A percentile compares a stretch with the other conserved stretches of the same genome.
Conservation (phyloP, 2,113 vertebrate species). For the Heterotis niloticus region DNA sequence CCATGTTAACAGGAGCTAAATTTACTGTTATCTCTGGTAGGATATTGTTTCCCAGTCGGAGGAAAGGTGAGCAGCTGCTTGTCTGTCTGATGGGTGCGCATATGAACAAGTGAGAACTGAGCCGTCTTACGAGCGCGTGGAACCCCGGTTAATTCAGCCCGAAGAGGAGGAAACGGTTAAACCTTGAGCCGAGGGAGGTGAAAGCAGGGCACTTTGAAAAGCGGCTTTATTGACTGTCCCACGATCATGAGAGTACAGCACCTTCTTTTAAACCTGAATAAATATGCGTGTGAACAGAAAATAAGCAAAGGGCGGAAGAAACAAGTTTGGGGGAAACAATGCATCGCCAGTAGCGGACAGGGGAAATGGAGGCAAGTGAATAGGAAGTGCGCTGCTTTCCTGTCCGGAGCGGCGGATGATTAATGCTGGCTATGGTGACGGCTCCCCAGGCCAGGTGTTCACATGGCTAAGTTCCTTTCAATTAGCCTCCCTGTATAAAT, state of each 20-base stretch:
- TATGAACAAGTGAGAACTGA: slow-evolving; percentile 69
- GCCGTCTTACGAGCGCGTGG: slow-evolving; percentile 54
- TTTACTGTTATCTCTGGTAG: slow-evolving; percentile 61
- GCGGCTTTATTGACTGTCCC: slow-evolving; percentile 38
- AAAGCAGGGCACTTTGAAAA: slow-evolving; percentile 45
- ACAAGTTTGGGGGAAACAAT: slow-evolving; percentile 60
- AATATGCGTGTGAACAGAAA: slow-evolving; percentile 60
- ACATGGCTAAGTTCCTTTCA: slow-evolving; percentile 43
- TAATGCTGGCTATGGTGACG: slow-evolving; percentile 55
- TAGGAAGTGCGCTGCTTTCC: slow-evolving; percentile 64
- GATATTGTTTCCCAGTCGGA: slow-evolving; percentile 61
- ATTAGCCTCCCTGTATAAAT: slow-evolving; percentile 28
- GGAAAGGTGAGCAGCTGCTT: slow-evolving; percentile 53
- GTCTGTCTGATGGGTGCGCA: slow-evolving; percentile 46
- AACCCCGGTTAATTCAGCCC: slow-evolving; percentile 54
- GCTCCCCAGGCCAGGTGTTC: slow-evolving; percentile 45
- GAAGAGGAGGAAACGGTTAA: slow-evolving; percentile 47
- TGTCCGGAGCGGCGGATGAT: slow-evolving; percentile 52
- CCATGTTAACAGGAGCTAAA: slow-evolving; percentile 61
- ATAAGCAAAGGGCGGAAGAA: slow-evolving; percentile 53
- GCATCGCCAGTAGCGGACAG: slow-evolving; percentile 48
- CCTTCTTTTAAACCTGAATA: slow-evolving; percentile 40
- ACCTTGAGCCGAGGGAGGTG: slow-evolving; percentile 32
- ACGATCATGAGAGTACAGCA: slow-evolving; percentile 17
- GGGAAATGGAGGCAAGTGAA: slow-evolving; percentile 66